A percentile compares a stretch with the other conserved stretches of the same genome.
Conservation (phyloP, 2,797 vertebrate species). For the Ptychobarbus kaznakovi region DNA sequence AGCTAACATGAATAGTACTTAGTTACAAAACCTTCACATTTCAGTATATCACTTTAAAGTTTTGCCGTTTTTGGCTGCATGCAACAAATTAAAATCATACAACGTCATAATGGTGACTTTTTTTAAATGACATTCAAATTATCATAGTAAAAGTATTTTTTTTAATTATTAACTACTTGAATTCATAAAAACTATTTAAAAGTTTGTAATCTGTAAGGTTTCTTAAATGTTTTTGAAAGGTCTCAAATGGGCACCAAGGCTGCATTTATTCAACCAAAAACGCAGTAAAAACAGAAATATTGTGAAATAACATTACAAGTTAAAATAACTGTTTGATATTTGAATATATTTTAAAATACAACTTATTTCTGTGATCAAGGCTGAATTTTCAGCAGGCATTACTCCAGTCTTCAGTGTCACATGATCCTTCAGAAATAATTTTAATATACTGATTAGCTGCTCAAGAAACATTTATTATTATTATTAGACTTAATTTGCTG, state of each 20-base stretch:
- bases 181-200: too few relatives aligned
- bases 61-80: background rate
- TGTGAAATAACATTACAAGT: background rate
- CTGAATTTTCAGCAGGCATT: background rate
- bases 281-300: background rate
- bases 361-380: background rate
- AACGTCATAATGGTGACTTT: background rate
- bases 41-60: too few relatives aligned
- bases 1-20: background rate
- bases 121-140: background rate
- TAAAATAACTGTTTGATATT: background rate
- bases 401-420: background rate
- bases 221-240: background rate
- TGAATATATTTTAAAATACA: background rate
- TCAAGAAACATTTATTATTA: too few relatives aligned
- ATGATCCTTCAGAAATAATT: slow-evolving; percentile 1
- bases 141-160: background rate
- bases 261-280: background rate
- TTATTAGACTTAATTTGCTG: background rate
- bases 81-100: background rate
- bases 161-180: too few relatives aligned
- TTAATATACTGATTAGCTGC: background rate
- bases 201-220: background rate
- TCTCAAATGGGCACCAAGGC: too few relatives aligned
- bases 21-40: background rate